These are phyloP conservation scores for Odontocolon sp. DNA, from an alignment of 2,888 invertebrate genomes.

Conservation along the genomic window DNA sequence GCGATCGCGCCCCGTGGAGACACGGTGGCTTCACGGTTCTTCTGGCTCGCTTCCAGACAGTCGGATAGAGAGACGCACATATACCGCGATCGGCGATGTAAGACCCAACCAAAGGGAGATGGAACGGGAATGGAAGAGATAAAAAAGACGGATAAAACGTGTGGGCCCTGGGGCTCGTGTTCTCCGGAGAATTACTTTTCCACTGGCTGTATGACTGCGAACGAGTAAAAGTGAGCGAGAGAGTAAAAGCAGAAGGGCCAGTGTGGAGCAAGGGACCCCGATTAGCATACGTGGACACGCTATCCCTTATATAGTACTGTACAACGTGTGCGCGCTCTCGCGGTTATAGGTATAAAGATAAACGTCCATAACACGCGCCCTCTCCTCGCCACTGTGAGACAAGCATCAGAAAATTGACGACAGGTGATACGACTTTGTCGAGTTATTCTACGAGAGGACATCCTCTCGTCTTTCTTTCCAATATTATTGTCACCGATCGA, in stretches of 20 bases:
- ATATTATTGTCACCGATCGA: neutral
- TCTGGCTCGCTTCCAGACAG: slow-evolving; percentile 30
- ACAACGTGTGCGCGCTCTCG: slow-evolving; percentile 30
- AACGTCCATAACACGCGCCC: slow-evolving; percentile 64
- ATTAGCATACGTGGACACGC: slow-evolving; percentile 72
- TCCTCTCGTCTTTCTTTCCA: neutral
- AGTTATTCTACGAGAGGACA: slow-evolving; percentile 31
- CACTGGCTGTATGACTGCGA: slow-evolving; percentile 35
- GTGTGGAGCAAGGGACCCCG: slow-evolving; percentile 43
- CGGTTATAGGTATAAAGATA: slow-evolving; percentile 49
- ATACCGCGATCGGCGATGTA: neutral
- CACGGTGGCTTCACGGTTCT: slow-evolving; percentile 38
- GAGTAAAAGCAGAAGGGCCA: slow-evolving; percentile 34
- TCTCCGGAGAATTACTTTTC: slow-evolving; percentile 53
- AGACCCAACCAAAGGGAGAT: slow-evolving; percentile 16
- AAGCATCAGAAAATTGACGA: slow-evolving; percentile 74
- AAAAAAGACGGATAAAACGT: slow-evolving; percentile 38
- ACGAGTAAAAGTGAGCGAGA: slow-evolving; percentile 41
- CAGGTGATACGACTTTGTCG: slow-evolving; percentile 65
- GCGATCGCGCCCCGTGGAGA: neutral
- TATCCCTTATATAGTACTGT: slow-evolving; percentile 49
- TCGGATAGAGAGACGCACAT: neutral
- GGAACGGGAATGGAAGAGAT: slow-evolving; percentile 27
- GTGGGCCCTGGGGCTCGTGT: slow-evolving; percentile 23
- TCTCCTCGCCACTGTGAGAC: slow-evolving; percentile 60